Evolutionary conservation across 2,113 vertebrate species (phyloP).

Genomic region (Scomber japonicus): DNA sequence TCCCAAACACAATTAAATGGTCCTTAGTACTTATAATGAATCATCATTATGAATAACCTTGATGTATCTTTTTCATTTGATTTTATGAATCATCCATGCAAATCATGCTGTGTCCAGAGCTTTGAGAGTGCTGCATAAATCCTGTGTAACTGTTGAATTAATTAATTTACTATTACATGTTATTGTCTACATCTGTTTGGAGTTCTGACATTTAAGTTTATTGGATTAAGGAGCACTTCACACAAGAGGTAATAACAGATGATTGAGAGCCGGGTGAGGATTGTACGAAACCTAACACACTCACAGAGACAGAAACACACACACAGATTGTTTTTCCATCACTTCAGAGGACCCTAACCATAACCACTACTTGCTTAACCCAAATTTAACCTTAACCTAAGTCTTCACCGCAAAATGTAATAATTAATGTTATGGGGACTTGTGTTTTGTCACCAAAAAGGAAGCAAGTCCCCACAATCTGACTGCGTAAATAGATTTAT

Average conservation of each 20-base stretch:
- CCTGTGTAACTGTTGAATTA: conserved; percentile 45
- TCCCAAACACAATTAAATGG: conserved; percentile 3
- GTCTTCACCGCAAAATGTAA: too few relatives aligned
- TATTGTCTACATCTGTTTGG: conserved; percentile 50
- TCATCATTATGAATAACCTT: conserved; percentile 32
- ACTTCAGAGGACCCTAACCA: too few relatives aligned
- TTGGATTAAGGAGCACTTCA: conserved; percentile 47
- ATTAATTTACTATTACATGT: conserved; percentile 38
- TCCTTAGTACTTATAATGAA: conserved; percentile 30
- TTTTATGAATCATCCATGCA: conserved; percentile 52
- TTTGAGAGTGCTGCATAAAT: conserved; percentile 55
- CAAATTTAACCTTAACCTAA: too few relatives aligned
- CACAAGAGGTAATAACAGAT: conserved; percentile 27
- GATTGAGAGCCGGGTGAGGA: conserved; percentile 39
- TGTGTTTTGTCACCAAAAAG: too few relatives aligned
- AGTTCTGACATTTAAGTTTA: conserved; percentile 63
- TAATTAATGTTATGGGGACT: too few relatives aligned
- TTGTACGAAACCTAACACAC: not conserved
- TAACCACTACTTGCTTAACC: too few relatives aligned
- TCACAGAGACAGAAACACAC: conserved; percentile 8
- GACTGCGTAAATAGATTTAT: too few relatives aligned
- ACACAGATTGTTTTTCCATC: too few relatives aligned
- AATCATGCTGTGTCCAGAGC: conserved; percentile 30
- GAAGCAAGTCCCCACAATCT: too few relatives aligned
- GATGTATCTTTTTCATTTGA: conserved; percentile 29